Conservation (phyloP, 2,113 vertebrate genomes). For the Centrocercus urophasianus region DNA sequence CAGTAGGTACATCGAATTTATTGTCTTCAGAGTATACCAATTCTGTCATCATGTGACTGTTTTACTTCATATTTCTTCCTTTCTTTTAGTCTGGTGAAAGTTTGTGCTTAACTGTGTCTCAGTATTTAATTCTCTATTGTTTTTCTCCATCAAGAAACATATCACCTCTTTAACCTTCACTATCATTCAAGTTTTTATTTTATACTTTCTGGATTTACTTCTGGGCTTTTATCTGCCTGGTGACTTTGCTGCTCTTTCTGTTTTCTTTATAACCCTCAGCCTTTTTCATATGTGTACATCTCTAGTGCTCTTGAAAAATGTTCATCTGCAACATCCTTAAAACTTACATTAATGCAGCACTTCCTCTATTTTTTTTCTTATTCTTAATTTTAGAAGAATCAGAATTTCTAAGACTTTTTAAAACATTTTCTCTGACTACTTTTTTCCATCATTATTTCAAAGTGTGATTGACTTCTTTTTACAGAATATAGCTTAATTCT, state of each 20-base stretch:
- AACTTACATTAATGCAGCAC: not conserved
- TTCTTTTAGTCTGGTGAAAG: not conserved
- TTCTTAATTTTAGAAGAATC: not conserved
- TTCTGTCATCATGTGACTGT: not conserved
- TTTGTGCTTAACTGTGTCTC: not conserved
- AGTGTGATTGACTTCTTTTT: not conserved
- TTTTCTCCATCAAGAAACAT: not conserved
- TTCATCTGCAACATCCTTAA: not conserved
- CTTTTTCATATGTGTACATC: not conserved
- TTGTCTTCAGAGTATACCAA: not conserved
- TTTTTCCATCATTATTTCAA: conserved; percentile 5
- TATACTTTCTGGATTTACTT: not conserved
- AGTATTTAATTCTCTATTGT: not conserved
- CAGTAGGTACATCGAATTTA: not conserved
- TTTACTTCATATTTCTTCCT: not conserved
- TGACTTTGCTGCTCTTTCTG: not conserved
- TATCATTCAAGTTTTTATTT: not conserved
- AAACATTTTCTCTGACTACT: not conserved
- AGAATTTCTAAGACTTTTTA: not conserved
- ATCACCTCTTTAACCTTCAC: not conserved
- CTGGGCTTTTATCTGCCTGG: not conserved
- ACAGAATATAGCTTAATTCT: not conserved
- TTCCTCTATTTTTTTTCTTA: not conserved
- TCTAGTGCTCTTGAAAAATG: not conserved
- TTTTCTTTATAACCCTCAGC: not conserved